These are phyloP conservation scores for Ispidina lecontei DNA, from an alignment of 2,797 vertebrate genomes.

Conservation along the genomic window DNA sequence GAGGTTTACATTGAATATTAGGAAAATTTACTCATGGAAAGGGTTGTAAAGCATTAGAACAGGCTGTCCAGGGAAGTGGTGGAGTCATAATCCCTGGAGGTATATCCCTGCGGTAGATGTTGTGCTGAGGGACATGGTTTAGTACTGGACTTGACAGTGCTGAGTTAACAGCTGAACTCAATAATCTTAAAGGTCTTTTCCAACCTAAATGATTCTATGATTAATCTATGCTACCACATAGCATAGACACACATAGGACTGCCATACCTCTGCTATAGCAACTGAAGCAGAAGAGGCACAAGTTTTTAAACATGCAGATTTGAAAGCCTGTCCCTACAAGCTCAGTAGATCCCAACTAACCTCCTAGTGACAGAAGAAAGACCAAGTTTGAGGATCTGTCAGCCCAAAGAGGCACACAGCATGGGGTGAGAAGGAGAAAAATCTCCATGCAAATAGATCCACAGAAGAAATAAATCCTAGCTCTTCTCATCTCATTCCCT, in stretches of 20 bases:
- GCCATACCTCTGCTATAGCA: conserved; percentile 9
- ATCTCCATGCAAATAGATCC: not conserved
- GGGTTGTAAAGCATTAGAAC: not conserved
- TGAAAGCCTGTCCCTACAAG: not conserved
- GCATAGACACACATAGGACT: too few species aligned
- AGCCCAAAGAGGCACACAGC: not conserved
- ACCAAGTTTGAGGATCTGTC: not conserved
- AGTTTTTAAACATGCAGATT: not conserved
- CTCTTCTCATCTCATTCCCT: not conserved
- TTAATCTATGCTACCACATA: not conserved
- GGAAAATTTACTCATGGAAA: not conserved
- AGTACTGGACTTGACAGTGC: not conserved
- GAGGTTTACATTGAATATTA: not conserved
- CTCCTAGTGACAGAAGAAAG: not conserved
- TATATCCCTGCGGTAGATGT: accelerated
- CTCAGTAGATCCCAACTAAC: not conserved
- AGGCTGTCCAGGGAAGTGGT: not conserved
- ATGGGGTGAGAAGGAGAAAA: not conserved
- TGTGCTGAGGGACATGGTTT: not conserved
- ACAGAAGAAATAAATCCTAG: not conserved
- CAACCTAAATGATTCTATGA: not conserved
- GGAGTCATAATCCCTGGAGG: not conserved
- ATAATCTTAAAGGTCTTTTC: not conserved
- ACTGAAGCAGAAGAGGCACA: conserved; percentile 1
- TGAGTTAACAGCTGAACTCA: accelerated